Evolutionary conservation across 2,797 vertebrate genomes (phyloP).

Genomic region (Myripristis jacobus): DNA sequence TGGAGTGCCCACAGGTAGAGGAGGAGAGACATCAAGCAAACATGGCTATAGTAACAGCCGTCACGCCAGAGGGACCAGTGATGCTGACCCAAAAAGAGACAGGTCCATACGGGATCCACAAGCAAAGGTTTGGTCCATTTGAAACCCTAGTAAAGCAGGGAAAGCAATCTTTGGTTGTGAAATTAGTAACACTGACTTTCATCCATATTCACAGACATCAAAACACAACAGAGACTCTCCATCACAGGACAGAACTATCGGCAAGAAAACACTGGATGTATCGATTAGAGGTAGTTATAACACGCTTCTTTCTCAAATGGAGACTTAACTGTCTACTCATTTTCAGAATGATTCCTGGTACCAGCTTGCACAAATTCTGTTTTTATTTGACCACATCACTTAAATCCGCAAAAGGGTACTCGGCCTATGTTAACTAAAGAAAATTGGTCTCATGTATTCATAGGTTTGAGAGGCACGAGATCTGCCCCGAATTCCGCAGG

Average conservation of each 20-base stretch:
- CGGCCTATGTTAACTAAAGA: background rate
- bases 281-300: constrained; percentile 62
- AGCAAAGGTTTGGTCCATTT: constrained; percentile 51
- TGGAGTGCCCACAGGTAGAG: constrained; percentile 12
- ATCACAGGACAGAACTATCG: constrained; percentile 40
- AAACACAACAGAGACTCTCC: constrained; percentile 44
- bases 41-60: constrained; percentile 65
- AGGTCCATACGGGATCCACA: constrained; percentile 28
- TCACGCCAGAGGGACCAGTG: constrained; percentile 34
- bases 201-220: constrained; percentile 44
- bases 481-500: constrained; percentile 55
- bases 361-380: background rate
- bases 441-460: background rate
- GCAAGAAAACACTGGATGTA: constrained; percentile 45
- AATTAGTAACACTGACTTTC: background rate
- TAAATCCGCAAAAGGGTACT: background rate
- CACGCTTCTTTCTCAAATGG: background rate
- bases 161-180: background rate
- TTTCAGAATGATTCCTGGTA: background rate
- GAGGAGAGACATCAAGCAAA: constrained; percentile 32
- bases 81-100: constrained; percentile 31
- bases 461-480: constrained; percentile 65
- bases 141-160: background rate
- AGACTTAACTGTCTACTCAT: no score
- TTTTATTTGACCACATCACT: background rate